A percentile compares a stretch with the other conserved stretches of the same genome.
These are phyloP conservation scores for Athene cunicularia DNA, from an alignment of 2,113 vertebrate species.

Conservation along the genomic window DNA sequence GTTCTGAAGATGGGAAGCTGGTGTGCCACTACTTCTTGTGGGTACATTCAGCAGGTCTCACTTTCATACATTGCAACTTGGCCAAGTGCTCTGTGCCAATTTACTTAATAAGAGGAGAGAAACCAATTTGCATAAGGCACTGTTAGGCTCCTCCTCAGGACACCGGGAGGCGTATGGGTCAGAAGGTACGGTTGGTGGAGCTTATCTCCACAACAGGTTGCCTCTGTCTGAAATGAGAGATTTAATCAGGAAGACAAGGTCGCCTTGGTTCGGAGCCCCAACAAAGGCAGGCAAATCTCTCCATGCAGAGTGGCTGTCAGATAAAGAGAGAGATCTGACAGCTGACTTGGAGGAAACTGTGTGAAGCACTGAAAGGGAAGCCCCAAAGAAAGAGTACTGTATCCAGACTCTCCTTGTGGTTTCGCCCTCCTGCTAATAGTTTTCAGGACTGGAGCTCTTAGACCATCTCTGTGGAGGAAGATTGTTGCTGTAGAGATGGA, in stretches of 20 bases:
- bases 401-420: neutral
- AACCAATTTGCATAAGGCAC: neutral
- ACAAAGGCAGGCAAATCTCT: neutral
- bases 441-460: neutral
- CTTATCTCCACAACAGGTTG: neutral
- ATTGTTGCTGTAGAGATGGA: too few species aligned
- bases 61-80: accelerated
- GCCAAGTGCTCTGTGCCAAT: neutral
- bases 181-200: neutral
- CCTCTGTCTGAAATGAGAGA: neutral
- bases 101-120: neutral
- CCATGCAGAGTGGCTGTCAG: neutral
- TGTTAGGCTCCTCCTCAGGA: neutral
- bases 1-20: neutral
- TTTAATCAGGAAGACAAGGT: neutral
- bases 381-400: neutral
- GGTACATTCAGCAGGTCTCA: neutral
- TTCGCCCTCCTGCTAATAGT: neutral
- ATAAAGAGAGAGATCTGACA: neutral
- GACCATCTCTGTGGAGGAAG: neutral
- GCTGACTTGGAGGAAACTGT: neutral
- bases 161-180: accelerated
- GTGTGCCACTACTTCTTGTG: neutral
- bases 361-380: neutral
- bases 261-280: neutral